phyloP scores from a whole-genome alignment of 2,113 vertebrate genomes.

The Leucopsar rothschildi region DNA sequence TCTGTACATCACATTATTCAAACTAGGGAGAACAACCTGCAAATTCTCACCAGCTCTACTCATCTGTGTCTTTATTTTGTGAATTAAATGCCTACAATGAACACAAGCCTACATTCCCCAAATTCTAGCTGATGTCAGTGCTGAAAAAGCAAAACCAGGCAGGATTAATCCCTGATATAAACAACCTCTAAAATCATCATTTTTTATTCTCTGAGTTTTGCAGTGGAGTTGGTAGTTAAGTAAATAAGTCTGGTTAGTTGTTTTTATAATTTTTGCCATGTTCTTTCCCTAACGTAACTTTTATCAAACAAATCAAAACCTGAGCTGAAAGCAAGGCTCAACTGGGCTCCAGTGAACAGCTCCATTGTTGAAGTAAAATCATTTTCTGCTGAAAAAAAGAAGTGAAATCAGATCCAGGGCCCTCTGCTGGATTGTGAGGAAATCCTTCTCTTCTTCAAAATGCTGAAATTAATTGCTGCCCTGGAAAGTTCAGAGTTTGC shows the following conservation, averaged over 20 bases:
- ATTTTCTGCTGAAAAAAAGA: neutral
- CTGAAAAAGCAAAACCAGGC: slow-evolving; percentile 18
- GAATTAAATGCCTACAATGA: neutral
- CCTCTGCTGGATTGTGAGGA: slow-evolving; percentile 18
- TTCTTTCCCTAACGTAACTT: neutral
- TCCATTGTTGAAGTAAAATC: neutral
- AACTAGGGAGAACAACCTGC: neutral
- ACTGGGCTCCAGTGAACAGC: neutral
- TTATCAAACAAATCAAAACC: neutral
- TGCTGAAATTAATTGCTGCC: neutral
- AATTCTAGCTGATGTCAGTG: slow-evolving; percentile 20
- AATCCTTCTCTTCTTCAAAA: neutral
- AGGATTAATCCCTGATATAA: slow-evolving; percentile 16
- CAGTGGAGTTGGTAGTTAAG: neutral
- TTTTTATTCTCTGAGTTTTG: neutral
- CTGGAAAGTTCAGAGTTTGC: neutral
- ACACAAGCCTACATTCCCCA: neutral
- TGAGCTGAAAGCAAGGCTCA: neutral
- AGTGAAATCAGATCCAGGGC: neutral
- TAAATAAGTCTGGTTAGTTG: neutral
- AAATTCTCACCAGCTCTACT: neutral
- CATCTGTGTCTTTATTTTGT: neutral
- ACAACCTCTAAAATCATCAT: neutral
- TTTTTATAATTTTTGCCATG: neutral
- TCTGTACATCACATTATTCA: neutral